Evolutionary conservation across 2,888 invertebrate genomes (phyloP).

Genomic region (Globia sparganii): DNA sequence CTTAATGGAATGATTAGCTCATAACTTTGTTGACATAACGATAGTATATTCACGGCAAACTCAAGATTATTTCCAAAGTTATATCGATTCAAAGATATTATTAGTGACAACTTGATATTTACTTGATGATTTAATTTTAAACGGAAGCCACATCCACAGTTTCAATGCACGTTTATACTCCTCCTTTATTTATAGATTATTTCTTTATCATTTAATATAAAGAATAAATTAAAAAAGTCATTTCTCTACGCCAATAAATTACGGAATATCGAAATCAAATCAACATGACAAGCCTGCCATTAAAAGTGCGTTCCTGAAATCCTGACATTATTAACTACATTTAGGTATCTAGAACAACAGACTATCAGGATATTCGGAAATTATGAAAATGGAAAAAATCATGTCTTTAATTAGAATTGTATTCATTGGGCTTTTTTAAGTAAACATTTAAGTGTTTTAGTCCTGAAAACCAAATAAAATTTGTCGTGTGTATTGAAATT

Average conservation of each 20-base stretch:
- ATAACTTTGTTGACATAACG: conserved; percentile 85
- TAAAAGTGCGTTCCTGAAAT: conserved; percentile 75
- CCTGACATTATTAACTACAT: conserved; percentile 7
- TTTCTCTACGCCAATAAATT: conserved; percentile 70
- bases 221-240: conserved; percentile 62
- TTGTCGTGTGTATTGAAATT: neutral
- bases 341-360: neutral
- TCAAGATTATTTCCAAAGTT: conserved; percentile 80
- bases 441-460: neutral
- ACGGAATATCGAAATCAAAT: conserved; percentile 78
- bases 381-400: neutral
- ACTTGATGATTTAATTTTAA: conserved; percentile 52
- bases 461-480: neutral
- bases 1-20: conserved; percentile 80
- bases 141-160: conserved; percentile 30
- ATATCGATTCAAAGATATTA: conserved; percentile 84
- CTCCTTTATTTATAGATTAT: conserved; percentile 41
- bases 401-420: neutral
- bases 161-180: conserved; percentile 34
- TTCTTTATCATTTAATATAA: conserved; percentile 44
- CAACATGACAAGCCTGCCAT: conserved; percentile 86
- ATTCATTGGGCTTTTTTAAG: no score
- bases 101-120: conserved; percentile 70
- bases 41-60: conserved; percentile 82
- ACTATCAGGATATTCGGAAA: rapidly evolving